Base-by-base conservation (phyloP, 53 echinoderm and acorn worm genomes). In the Luidia sarsii region DNA sequence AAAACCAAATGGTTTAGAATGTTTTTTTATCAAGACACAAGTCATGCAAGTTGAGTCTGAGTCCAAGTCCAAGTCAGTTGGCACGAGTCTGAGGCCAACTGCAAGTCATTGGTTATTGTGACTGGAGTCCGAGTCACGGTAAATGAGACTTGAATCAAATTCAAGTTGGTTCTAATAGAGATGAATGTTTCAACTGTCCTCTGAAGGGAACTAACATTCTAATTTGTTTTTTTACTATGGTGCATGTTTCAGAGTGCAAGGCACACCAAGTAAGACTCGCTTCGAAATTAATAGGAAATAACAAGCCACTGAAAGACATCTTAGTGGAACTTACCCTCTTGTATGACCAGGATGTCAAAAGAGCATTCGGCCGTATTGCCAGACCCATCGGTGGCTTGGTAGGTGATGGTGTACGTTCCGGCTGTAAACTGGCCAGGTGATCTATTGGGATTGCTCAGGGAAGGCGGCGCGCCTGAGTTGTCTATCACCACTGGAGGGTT, bases 321-420 rank as follows among this genome's bases (percentile, higher is more conserved):
- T n/a, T n/a, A n/a, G n/a, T n/a, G 3, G 39, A 6, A 62, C 36
- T 66, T 66, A 66, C 67, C 52, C n/a, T 20, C 67, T 66, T 19
- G 36, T 35, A 39, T 35, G 7, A 66, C 23, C 2, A 66, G 2
- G 34, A 66, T 39, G 23, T 35, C 23, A 39, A 66, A 66, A 29
- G 37, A 8, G 19, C 67, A 66, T 4, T 19, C 32, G 30, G 69
- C 69, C 43, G 25, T 4, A 48, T 69, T 69, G 24, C 48, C 48
- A 20, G 69, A 41, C 24, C 69, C 69, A 69, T 69, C 69, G 3
- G 48, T 69, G 23, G 67, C 67, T 7, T 11, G 14, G 23, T 35
- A 35, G 15, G 67, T 66, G 22, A 66, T 39, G 35, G 38, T 36
- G 7, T 4, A 29, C 14, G 38, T 39, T 36, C 67, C 67, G 2